A percentile compares a stretch with the other conserved stretches of the same genome.
phyloP scores from a whole-genome alignment of 2,797 vertebrate genomes.

The Manis javanica region DNA sequence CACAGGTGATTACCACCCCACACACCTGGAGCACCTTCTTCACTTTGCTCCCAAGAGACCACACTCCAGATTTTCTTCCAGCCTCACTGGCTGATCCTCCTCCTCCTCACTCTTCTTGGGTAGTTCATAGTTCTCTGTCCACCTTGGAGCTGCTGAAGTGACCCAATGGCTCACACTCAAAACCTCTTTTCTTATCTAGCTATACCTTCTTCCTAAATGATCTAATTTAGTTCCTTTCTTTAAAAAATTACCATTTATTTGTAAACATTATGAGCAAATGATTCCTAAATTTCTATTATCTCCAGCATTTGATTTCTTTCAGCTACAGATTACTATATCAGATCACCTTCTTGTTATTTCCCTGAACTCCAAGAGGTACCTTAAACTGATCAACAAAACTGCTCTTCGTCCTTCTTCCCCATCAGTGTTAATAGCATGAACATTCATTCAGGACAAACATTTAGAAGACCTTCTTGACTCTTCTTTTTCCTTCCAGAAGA shows the following conservation, averaged over 20 bases:
- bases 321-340: background rate
- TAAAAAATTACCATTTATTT: background rate
- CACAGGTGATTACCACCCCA: background rate
- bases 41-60: background rate
- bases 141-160: background rate
- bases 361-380: background rate
- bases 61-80: background rate
- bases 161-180: background rate
- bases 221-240: background rate
- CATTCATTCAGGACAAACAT: background rate
- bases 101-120: background rate
- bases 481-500: background rate
- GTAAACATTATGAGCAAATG: slow-evolving; percentile 14
- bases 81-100: background rate
- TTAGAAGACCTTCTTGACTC: background rate
- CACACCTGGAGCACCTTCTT: background rate
- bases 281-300: background rate
- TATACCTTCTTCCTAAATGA: background rate
- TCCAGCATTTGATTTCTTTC: background rate
- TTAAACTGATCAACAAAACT: background rate
- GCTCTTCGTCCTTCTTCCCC: background rate
- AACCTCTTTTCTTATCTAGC: background rate
- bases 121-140: background rate
- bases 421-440: background rate
- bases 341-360: background rate